Evolutionary conservation across 1,140 invertebrate species (phyloP), one percentile per base, ranked within the genome.

Genomic region (Panagrolaimus sp.): DNA sequence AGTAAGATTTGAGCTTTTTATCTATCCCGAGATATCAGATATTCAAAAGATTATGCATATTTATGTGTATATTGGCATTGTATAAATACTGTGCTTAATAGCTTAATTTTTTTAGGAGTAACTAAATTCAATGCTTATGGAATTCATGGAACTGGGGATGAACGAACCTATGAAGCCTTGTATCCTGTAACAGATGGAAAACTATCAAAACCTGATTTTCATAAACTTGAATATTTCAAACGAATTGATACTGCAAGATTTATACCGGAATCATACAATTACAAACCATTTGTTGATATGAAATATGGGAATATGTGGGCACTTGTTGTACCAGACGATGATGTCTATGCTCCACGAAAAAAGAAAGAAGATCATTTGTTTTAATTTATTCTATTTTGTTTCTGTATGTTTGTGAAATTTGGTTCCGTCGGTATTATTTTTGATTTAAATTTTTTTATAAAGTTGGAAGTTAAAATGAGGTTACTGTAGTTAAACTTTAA

Each of bases 51-150:
- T 21, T 12, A 24, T 21, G 10, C 21, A 12, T n/a, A n/a, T n/a
- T n/a, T n/a, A n/a, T n/a, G n/a, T n/a, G n/a, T 65, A 28, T 65
- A 6, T 4, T 65, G 1, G 15, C 14, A 21, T 72, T 68, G 1
- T 14, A 17, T n/a, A 7, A 24, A 43, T 1, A 63, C 73, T 6
- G 86, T 17, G 3, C 17, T 71, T 52, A 85, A 73, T 84, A 52
- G 15, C 17, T 52, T 52, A 0, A 12, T 87, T 43, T 86, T 85
- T 63, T 76, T 79, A 65, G 81, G 82, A 55, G 84, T 87, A 0
- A 83, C 79, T 26, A 84, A 83, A 69, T 85, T 88, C 71, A 88
- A 88, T 78, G 86, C 87, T 5, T 88, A 87, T 74, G 86, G 87
- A 43, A 87, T 88, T 67, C 87, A 88, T 72, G 87, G 87, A 8